Percentiles rank a stretch among this genome's conserved stretches.
These are phyloP conservation scores for Periphyllus acericola DNA, from an alignment of 2,888 invertebrate genomes.

Conservation along the genomic window DNA sequence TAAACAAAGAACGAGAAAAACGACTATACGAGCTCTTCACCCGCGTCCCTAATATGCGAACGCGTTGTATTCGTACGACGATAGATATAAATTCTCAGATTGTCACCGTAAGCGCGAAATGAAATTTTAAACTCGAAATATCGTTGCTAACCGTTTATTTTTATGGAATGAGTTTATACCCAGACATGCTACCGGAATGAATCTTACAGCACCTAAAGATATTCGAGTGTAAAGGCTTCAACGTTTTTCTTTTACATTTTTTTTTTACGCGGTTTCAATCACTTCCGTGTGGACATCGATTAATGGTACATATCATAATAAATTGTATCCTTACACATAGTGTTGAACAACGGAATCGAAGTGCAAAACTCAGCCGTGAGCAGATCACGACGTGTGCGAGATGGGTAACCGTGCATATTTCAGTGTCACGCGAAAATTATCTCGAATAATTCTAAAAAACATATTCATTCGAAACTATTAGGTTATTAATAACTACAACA, in stretches of 20 bases:
- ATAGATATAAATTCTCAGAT: slow-evolving; percentile 26
- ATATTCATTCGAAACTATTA: too few species aligned
- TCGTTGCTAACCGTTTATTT: neutral
- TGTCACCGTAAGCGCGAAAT: slow-evolving; percentile 20
- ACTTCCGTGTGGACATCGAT: neutral
- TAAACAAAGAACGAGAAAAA: neutral
- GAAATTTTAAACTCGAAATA: slow-evolving; percentile 34
- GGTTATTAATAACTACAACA: too few species aligned
- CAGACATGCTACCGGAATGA: neutral
- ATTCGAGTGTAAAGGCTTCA: neutral
- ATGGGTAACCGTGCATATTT: too few species aligned
- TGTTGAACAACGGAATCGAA: too few species aligned
- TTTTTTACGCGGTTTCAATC: neutral
- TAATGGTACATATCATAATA: too few species aligned
- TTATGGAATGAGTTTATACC: neutral
- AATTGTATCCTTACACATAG: too few species aligned
- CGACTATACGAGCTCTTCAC: neutral
- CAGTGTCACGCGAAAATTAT: too few species aligned
- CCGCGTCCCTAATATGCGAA: neutral
- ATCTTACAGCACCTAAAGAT: neutral
- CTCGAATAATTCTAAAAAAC: too few species aligned
- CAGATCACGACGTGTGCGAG: too few species aligned
- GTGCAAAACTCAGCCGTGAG: too few species aligned
- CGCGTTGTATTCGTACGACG: neutral
- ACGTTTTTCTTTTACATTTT: neutral